These are phyloP conservation scores for Ellobium chinense DNA, from an alignment of 2,888 invertebrate genomes.

Conservation along the genomic window DNA sequence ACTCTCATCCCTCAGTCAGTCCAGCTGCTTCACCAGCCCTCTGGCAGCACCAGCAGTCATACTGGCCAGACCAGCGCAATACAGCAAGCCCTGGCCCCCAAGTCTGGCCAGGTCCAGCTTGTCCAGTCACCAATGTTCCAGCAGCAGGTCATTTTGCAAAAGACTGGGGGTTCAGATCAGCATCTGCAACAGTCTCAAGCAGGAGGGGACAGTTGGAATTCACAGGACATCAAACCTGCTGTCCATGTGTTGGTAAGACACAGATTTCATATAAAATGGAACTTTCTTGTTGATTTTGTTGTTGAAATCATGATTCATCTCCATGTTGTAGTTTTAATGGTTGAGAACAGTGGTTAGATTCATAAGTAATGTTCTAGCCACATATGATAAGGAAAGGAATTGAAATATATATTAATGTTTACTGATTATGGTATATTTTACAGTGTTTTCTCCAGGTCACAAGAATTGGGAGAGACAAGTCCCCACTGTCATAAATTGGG, in stretches of 20 bases:
- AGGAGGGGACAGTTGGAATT: constrained; percentile 14
- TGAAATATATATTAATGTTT: too few relatives aligned
- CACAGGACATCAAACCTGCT: constrained; percentile 28
- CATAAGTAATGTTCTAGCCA: too few relatives aligned
- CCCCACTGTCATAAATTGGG: too few relatives aligned
- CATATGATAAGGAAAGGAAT: too few relatives aligned
- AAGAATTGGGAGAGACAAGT: too few relatives aligned
- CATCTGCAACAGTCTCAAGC: constrained; percentile 51
- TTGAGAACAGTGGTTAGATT: too few relatives aligned
- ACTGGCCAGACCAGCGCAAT: constrained; percentile 17
- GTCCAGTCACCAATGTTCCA: constrained; percentile 54
- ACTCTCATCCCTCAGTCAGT: constrained; percentile 51
- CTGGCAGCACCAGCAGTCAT: constrained; percentile 22
- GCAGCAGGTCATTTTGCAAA: constrained; percentile 49
- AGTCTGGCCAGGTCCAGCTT: constrained; percentile 49
- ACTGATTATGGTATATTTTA: too few relatives aligned
- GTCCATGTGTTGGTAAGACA: constrained; percentile 46
- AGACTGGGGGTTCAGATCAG: constrained; percentile 50
- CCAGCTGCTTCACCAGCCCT: constrained; percentile 62
- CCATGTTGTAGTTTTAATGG: too few relatives aligned
- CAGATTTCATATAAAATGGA: too few relatives aligned
- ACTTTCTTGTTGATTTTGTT: not conserved
- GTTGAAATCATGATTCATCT: too few relatives aligned
- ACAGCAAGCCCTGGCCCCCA: constrained; percentile 8
- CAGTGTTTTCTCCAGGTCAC: too few relatives aligned